A percentile compares a stretch with the other conserved stretches of the same genome.
These are phyloP conservation scores for Anthoscopus minutus DNA, from an alignment of 2,113 vertebrate species.

Conservation along the genomic window DNA sequence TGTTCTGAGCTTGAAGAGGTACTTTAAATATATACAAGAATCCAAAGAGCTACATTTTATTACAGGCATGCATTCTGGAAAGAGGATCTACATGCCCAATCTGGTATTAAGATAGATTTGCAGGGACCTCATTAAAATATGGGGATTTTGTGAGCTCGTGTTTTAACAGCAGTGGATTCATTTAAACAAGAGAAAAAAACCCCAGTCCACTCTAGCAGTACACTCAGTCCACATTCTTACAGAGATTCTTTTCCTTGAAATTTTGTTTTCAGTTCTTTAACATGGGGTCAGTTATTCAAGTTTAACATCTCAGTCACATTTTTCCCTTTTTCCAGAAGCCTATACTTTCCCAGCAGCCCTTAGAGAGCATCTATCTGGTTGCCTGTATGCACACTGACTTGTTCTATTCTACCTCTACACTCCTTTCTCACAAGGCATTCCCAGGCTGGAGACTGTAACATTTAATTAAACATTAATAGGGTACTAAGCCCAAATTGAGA, in stretches of 20 bases:
- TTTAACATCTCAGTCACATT: not conserved
- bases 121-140: not conserved
- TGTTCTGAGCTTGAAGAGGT: not conserved
- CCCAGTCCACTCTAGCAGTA: not conserved
- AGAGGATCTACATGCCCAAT: not conserved
- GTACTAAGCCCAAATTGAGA: not conserved
- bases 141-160: not conserved
- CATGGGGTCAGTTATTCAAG: not conserved
- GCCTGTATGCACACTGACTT: not conserved
- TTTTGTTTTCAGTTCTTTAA: not conserved
- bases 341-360: not conserved
- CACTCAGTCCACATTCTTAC: not conserved
- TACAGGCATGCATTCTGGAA: not conserved
- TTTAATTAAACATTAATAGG: not conserved
- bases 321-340: not conserved
- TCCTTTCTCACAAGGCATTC: not conserved
- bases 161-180: not conserved
- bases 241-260: not conserved
- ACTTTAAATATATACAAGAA: not conserved
- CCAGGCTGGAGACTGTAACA: not conserved
- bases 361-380: not conserved
- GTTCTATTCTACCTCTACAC: not conserved
- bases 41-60: not conserved
- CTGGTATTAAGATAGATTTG: constrained; percentile 33
- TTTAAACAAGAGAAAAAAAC: not conserved